A percentile compares a stretch with the other conserved stretches of the same genome.
phyloP scores from a whole-genome alignment of 2,797 vertebrate genomes.

The Tachyglossus aculeatus region DNA sequence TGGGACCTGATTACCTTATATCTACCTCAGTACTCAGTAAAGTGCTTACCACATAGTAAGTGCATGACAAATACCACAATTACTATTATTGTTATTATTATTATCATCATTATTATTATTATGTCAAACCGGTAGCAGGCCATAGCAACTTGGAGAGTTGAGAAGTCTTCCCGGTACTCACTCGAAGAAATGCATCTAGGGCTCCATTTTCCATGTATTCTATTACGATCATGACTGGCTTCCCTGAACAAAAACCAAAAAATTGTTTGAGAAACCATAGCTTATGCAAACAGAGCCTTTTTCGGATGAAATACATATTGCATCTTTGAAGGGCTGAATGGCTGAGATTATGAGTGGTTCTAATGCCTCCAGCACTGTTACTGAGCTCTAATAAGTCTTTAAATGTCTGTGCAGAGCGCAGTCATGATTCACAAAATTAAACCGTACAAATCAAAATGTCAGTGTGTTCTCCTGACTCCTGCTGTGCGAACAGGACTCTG shows the following conservation, averaged over 20 bases:
- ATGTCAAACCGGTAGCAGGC: background rate
- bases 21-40: too few relatives aligned
- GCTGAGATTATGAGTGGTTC: conserved; percentile 30
- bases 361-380: conserved; percentile 43
- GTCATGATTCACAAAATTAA: conserved; percentile 61
- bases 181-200: conserved; percentile 97
- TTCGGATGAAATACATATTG: conserved; percentile 42
- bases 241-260: conserved; percentile 78
- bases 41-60: too few relatives aligned
- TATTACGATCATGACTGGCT: conserved; percentile 99
- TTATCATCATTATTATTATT: too few relatives aligned
- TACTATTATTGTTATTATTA: too few relatives aligned
- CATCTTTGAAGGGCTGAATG: conserved; percentile 45
- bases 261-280: conserved; percentile 54
- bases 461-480: conserved; percentile 46
- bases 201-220: conserved; percentile 99
- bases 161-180: conserved; percentile 72
- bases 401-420: conserved; percentile 53
- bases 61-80: too few relatives aligned
- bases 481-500: conserved; percentile 54
- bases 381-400: conserved; percentile 59
- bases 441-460: conserved; percentile 62
- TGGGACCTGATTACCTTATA: too few relatives aligned
- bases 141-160: background rate
- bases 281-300: conserved; percentile 28